Evolutionary conservation across 2,888 invertebrate genomes (phyloP).

Genomic region (Microdon myrmicae): DNA sequence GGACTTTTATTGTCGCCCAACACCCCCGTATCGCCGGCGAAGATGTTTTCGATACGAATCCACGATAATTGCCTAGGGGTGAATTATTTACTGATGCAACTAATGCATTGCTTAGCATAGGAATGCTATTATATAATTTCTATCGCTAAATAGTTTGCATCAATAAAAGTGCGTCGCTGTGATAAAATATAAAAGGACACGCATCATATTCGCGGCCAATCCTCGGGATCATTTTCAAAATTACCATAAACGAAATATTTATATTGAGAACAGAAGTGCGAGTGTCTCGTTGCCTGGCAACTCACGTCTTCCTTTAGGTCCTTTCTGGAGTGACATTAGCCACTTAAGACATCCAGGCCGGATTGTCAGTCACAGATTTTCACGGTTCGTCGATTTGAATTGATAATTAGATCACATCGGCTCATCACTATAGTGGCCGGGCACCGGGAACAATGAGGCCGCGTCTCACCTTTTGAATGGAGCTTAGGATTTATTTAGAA

Average conservation of each 20-base stretch:
- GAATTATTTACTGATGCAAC: slow-evolving; percentile 46
- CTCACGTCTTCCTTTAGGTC: too few relatives aligned
- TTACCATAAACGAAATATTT: slow-evolving; percentile 48
- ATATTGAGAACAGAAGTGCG: slow-evolving; percentile 29
- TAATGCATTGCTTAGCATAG: slow-evolving; percentile 32
- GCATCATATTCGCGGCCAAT: slow-evolving; percentile 17
- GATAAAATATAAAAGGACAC: slow-evolving; percentile 15
- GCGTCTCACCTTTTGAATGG: slow-evolving; percentile 34
- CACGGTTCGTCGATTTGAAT: slow-evolving; percentile 43
- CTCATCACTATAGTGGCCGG: slow-evolving; percentile 6
- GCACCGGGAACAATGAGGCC: slow-evolving; percentile 21
- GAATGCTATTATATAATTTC: slow-evolving; percentile 42
- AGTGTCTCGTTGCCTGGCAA: slow-evolving; percentile 17
- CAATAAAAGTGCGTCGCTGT: slow-evolving; percentile 26
- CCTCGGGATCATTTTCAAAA: slow-evolving; percentile 44
- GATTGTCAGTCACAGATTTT: slow-evolving; percentile 48
- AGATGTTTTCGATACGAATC: slow-evolving; percentile 7
- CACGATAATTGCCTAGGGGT: slow-evolving; percentile 41
- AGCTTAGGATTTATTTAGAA: slow-evolving; percentile 30
- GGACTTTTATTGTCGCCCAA: slow-evolving; percentile 46
- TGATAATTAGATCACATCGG: slow-evolving; percentile 30
- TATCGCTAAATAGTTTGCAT: slow-evolving; percentile 48
- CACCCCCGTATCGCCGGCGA: slow-evolving; percentile 12
- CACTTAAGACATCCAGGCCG: slow-evolving; percentile 36
- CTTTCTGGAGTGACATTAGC: slow-evolving; percentile 8